phyloP scores from a whole-genome alignment of 2,888 invertebrate species.

The Hanleya hanleyi region DNA sequence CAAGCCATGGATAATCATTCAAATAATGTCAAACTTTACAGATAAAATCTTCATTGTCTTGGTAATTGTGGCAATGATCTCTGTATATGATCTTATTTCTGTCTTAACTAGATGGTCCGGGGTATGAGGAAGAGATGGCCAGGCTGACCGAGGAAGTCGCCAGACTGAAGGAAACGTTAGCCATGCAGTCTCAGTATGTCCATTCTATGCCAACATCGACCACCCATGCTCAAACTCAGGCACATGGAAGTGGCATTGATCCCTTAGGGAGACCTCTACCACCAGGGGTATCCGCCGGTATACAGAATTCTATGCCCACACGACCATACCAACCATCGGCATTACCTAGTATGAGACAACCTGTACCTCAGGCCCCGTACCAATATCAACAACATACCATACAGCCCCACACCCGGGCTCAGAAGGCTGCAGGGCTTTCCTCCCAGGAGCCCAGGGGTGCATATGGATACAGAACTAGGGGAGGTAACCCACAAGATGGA shows the following conservation, averaged over 20 bases:
- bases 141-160: slow-evolving; percentile 61
- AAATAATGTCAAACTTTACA: no score
- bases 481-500: no score
- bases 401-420: neutral
- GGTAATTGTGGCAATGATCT: no score
- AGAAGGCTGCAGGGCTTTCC: neutral
- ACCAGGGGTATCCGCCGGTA: neutral
- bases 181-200: slow-evolving; percentile 65
- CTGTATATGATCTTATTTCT: neutral
- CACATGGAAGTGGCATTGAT: no score
- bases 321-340: neutral
- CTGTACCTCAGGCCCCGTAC: neutral
- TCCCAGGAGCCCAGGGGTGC: no score
- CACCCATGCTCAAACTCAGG: neutral
- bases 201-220: slow-evolving; percentile 36
- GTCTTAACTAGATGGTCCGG: slow-evolving; percentile 4
- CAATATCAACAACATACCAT: neutral
- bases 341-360: neutral
- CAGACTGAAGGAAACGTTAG: slow-evolving; percentile 60
- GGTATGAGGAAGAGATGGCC: slow-evolving; percentile 59
- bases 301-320: no score
- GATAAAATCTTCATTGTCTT: no score
- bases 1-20: no score
- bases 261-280: neutral
- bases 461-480: no score